Percentiles rank a stretch among this genome's conserved stretches.
Conservation (phyloP, 2,797 vertebrate genomes). For the Echeneis naucrates region DNA sequence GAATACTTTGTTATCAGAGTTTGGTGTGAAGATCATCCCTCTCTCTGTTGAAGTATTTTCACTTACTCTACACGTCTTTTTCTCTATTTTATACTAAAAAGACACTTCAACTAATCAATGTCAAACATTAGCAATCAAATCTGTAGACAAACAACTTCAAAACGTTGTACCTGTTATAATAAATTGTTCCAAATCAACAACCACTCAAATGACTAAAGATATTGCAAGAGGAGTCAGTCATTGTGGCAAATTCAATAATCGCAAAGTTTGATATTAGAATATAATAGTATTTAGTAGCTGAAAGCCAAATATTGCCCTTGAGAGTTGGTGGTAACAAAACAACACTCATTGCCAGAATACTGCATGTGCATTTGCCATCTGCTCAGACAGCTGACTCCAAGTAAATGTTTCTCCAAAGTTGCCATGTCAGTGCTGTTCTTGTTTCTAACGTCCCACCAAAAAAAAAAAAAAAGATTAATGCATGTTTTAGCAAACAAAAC, state of each 20-base stretch:
- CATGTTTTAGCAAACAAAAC: neutral
- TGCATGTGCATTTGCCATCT: neutral
- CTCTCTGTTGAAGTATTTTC: neutral
- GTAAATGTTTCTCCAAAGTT: too few relatives aligned
- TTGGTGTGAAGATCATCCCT: neutral
- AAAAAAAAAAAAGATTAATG: neutral
- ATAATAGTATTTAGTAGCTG: neutral
- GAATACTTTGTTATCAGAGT: conserved; percentile 8
- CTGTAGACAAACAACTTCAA: neutral
- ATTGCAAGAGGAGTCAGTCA: neutral
- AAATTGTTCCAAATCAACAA: neutral
- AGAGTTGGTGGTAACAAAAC: neutral
- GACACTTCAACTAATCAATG: neutral
- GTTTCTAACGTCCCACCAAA: neutral
- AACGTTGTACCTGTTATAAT: neutral
- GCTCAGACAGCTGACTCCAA: neutral
- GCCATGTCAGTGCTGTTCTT: neutral
- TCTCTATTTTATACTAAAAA: neutral
- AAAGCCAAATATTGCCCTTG: too few relatives aligned
- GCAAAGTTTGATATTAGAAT: neutral
- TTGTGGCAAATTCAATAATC: too few relatives aligned
- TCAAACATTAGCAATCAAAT: neutral
- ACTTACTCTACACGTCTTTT: neutral
- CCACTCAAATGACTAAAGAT: neutral
- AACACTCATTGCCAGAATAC: neutral